Evolutionary conservation across 2,113 vertebrate species (phyloP).

Genomic region (Larimichthys crocea): DNA sequence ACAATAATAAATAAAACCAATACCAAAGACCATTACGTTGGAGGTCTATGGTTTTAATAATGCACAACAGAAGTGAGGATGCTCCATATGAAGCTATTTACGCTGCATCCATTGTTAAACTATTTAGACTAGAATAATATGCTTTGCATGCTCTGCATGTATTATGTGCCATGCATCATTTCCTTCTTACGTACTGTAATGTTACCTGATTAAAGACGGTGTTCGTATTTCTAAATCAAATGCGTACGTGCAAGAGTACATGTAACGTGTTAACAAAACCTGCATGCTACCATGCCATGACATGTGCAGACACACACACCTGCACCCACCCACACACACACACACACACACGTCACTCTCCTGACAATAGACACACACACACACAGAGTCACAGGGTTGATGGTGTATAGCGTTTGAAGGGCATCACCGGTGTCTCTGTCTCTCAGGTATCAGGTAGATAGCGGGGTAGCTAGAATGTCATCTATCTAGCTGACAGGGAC

Average conservation of each 20-base stretch:
- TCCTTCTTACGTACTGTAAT: background rate
- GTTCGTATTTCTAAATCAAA: background rate
- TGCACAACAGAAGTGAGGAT: background rate
- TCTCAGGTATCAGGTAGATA: constrained; percentile 74
- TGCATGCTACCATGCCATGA: constrained; percentile 1
- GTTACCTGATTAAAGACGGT: constrained; percentile 13
- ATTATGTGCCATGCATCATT: constrained; percentile 10
- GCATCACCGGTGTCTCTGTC: constrained; percentile 70
- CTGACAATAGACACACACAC: constrained; percentile 42
- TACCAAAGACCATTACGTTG: background rate
- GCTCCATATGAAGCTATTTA: background rate
- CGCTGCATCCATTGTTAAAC: background rate
- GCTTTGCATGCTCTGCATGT: background rate
- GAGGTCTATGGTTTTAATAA: background rate
- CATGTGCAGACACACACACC: constrained; percentile 22
- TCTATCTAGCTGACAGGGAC: constrained; percentile 79
- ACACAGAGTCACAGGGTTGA: constrained; percentile 30
- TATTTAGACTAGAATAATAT: background rate
- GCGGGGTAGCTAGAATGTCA: constrained; percentile 64
- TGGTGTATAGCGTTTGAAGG: constrained; percentile 72
- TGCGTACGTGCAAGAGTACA: constrained; percentile 8
- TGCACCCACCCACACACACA: constrained; percentile 19
- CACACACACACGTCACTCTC: constrained; percentile 19
- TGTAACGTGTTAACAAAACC: constrained; percentile 9
- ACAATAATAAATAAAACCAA: too few species aligned